phyloP scores from a whole-genome alignment of 2,113 vertebrate genomes.

The Pipa parva region DNA sequence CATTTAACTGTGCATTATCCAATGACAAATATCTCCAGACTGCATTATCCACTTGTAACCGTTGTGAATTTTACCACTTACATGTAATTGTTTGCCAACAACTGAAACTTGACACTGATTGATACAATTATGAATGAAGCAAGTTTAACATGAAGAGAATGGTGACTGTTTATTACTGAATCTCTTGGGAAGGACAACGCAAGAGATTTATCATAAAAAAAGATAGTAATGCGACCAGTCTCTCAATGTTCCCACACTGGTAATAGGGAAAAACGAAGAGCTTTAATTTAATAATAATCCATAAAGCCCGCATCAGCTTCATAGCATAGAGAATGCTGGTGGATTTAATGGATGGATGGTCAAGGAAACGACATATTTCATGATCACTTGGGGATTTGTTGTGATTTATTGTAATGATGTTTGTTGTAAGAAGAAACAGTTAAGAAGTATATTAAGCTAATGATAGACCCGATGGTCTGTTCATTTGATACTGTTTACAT shows the following conservation, averaged over 20 bases:
- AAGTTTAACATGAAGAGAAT: conserved; percentile 35
- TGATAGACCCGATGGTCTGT: neutral
- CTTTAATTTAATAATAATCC: conserved; percentile 4
- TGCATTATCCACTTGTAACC: conserved; percentile 25
- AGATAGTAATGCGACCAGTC: neutral
- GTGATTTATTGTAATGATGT: conserved; percentile 2
- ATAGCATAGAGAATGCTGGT: neutral
- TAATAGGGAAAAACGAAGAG: neutral
- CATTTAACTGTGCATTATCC: conserved; percentile 2
- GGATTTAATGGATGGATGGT: conserved; percentile 7
- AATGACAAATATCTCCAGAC: conserved; percentile 20
- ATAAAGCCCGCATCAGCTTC: conserved; percentile 12
- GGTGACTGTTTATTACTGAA: conserved; percentile 36
- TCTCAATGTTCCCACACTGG: neutral
- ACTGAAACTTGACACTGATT: conserved; percentile 46
- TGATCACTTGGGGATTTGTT: conserved; percentile 18
- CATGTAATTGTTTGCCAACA: conserved; percentile 42
- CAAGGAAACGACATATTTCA: conserved; percentile 5
- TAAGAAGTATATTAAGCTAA: neutral
- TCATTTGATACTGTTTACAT: neutral
- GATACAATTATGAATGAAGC: conserved; percentile 44
- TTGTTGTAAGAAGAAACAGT: conserved; percentile 3
- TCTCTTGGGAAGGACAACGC: conserved; percentile 36
- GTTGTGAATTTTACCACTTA: conserved; percentile 42
- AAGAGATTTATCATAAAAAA: conserved; percentile 15